Evolutionary conservation across 2,797 vertebrate species (phyloP), one percentile per base, ranked within the genome.

Genomic region (Delichon dasypus): DNA sequence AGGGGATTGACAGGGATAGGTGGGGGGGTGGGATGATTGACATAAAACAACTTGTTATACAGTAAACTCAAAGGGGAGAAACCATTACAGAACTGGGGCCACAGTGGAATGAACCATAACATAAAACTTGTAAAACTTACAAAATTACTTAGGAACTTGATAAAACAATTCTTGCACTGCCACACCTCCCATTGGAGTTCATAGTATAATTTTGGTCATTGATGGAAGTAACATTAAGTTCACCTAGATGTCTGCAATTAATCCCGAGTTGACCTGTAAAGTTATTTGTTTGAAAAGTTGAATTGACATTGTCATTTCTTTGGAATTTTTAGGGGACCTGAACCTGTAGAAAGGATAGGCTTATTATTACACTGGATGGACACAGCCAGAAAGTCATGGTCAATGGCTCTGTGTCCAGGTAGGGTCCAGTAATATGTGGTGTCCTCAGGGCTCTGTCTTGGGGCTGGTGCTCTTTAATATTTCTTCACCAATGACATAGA

Each of bases 311-410:
- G 29, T 70, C 11, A 45, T 29, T 45, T 67, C 16, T 22, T 23
- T 65, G 29, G 1, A 16, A 58, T 71, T 78, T 81, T 86, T 38
- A 40, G 15, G 22, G 11, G 18, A 58, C 5, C 11, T 61, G 25
- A 66, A 45, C 36, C 8, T 50, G 53, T 62, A 7, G 7, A 42
- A 89, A 61, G 17, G 7, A 30, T 64, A 32, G 20, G 2, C 6
- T 65, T 70, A 30, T 76, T 40, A 30, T 48, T 42, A 22, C 55
- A 5, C 34, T 32, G 21, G 21, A 16, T 34, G 42, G 26, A 42
- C 23, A 4, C 21, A 64, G 26, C 3, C 42, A 48, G 30, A 55
- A 64, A 38, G 23, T 38, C 0, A 0, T 29, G 5, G 27, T 38
- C 44, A 45, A 9, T 57, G 44, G 7, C 27, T 44, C 13, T 38